phyloP scores from a whole-genome alignment of 1,140 invertebrate species.

The Oedothorax gibbosus region DNA sequence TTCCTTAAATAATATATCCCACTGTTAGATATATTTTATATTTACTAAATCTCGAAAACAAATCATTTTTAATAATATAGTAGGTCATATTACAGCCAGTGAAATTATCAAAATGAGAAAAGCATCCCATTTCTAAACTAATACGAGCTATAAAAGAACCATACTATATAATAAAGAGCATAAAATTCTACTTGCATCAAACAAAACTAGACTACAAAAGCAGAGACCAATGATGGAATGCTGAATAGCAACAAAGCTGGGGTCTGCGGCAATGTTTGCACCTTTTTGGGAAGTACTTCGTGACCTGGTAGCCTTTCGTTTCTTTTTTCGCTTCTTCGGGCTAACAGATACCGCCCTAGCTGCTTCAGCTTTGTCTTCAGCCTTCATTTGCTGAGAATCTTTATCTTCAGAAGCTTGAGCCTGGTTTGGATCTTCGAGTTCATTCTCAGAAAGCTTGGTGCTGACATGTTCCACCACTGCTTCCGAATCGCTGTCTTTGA shows the following conservation, averaged over 20 bases:
- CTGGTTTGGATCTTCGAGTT: background rate
- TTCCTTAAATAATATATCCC: too few relatives aligned
- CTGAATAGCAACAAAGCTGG: conserved; percentile 48
- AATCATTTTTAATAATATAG: background rate
- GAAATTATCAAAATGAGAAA: background rate
- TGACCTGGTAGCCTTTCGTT: conserved; percentile 35
- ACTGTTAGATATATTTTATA: too few relatives aligned
- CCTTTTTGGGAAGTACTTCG: conserved; percentile 45
- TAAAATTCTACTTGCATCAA: conserved; percentile 50
- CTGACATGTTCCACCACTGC: background rate
- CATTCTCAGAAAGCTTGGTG: background rate
- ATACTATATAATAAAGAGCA: conserved; percentile 12
- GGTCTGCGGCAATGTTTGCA: conserved; percentile 24
- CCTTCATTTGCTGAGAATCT: background rate
- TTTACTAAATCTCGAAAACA: too few relatives aligned
- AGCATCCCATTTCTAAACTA: background rate
- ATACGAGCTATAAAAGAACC: background rate
- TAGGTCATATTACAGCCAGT: background rate
- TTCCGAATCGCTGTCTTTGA: background rate
- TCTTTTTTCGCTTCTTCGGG: conserved; percentile 47
- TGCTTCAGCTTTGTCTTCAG: conserved; percentile 23
- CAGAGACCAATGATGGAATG: conserved; percentile 53
- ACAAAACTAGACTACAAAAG: conserved; percentile 55
- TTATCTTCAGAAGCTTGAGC: background rate
- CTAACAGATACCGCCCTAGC: conserved; percentile 4